Evolutionary conservation across 2,113 vertebrate species (phyloP).

Genomic region (Ariopsis seemanni): DNA sequence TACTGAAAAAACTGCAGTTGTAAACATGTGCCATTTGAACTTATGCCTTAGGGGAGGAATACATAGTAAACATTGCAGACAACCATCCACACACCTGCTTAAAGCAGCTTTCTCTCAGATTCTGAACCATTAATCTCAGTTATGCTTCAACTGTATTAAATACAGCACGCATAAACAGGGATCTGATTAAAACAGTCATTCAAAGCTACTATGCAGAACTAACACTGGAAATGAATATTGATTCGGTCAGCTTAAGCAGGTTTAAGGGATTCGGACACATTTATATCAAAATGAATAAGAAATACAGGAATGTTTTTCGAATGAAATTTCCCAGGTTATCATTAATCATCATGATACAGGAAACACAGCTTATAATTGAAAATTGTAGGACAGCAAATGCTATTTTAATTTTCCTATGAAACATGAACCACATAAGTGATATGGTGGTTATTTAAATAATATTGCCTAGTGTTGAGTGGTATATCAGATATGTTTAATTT

Average conservation of each 20-base stretch:
- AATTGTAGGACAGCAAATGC: not conserved
- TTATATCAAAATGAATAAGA: not conserved
- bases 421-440: not conserved
- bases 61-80: not conserved
- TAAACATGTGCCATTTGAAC: constrained; percentile 58
- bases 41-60: constrained; percentile 55
- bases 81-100: not conserved
- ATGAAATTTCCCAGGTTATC: not conserved
- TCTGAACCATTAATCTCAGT: not conserved
- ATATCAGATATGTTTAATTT: no score
- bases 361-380: not conserved
- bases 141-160: not conserved
- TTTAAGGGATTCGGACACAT: not conserved
- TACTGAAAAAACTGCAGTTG: constrained; percentile 59
- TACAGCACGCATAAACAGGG: not conserved
- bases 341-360: not conserved
- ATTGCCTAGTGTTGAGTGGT: no score
- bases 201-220: not conserved
- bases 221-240: not conserved
- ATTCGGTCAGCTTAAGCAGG: not conserved
- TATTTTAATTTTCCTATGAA: not conserved
- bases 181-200: not conserved
- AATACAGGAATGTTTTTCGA: not conserved
- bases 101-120: not conserved
- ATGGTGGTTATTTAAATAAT: not conserved